Percentiles rank a stretch among this genome's conserved stretches.
These are phyloP conservation scores for Callyntrura sp. DNA, from an alignment of 2,888 invertebrate genomes.

Conservation along the genomic window DNA sequence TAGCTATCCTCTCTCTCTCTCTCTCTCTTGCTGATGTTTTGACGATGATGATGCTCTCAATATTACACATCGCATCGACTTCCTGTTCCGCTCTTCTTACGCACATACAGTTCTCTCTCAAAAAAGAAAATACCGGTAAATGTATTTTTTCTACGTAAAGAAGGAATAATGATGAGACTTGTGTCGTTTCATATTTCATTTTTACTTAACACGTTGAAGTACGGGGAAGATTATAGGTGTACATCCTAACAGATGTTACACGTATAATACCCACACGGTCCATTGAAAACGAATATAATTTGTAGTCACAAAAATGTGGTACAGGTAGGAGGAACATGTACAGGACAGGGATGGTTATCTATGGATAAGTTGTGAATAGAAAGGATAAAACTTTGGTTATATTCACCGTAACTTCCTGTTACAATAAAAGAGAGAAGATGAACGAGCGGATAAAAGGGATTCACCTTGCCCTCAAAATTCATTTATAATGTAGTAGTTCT, in stretches of 20 bases:
- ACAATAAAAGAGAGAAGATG: slow-evolving; percentile 45
- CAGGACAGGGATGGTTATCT: not conserved
- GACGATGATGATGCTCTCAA: slow-evolving; percentile 15
- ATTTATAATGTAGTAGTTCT: slow-evolving; percentile 3
- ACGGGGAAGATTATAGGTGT: not conserved
- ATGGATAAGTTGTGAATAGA: not conserved
- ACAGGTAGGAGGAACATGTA: slow-evolving; percentile 19
- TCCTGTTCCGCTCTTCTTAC: slow-evolving; percentile 65
- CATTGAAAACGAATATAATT: not conserved
- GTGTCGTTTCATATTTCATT: not conserved
- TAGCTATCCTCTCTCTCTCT: not conserved
- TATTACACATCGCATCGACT: slow-evolving; percentile 38
- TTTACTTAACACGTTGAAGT: not conserved
- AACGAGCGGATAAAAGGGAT: slow-evolving; percentile 70
- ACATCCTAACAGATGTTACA: not conserved
- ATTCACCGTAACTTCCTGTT: slow-evolving; percentile 70
- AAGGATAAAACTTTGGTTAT: slow-evolving; percentile 44
- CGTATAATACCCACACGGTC: not conserved
- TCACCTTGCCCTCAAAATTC: slow-evolving; percentile 73
- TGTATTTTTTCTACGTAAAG: not conserved
- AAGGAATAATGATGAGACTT: slow-evolving; percentile 5
- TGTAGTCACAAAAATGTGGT: not conserved
- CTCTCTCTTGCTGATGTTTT: slow-evolving; percentile 5
- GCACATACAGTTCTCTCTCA: slow-evolving; percentile 22
- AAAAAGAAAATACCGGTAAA: slow-evolving; percentile 4